These are phyloP conservation scores for Spea bombifrons DNA, from an alignment of 2,113 vertebrate genomes.

Conservation along the genomic window DNA sequence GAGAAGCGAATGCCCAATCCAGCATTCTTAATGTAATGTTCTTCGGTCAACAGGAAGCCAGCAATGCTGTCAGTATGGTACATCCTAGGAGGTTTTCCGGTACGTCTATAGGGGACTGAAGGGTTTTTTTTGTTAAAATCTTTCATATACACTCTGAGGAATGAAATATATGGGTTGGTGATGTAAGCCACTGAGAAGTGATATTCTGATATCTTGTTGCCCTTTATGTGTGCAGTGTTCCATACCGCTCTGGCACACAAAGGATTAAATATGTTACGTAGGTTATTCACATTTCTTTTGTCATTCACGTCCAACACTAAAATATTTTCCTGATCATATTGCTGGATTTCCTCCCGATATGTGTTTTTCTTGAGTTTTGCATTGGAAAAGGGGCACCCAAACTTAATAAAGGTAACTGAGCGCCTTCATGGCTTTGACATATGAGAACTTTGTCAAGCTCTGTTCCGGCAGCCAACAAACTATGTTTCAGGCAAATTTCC, in stretches of 20 bases:
- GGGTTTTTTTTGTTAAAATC: too few species aligned
- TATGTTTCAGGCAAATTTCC: conserved; percentile 35
- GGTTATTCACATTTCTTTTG: conserved; percentile 2
- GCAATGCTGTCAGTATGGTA: too few species aligned
- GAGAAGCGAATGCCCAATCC: too few species aligned
- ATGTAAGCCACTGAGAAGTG: too few species aligned
- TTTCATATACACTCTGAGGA: too few species aligned
- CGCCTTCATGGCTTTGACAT: conserved; percentile 25
- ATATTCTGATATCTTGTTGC: too few species aligned
- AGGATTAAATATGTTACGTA: neutral
- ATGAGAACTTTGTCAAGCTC: conserved; percentile 40
- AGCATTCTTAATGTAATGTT: too few species aligned
- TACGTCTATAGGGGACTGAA: too few species aligned
- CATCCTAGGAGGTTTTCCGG: too few species aligned
- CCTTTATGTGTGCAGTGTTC: too few species aligned
- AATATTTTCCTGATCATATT: conserved; percentile 19
- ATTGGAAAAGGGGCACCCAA: conserved; percentile 25
- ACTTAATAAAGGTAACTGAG: conserved; percentile 34
- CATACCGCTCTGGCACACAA: neutral
- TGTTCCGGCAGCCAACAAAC: conserved; percentile 37
- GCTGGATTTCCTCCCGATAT: conserved; percentile 7
- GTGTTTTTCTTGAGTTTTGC: conserved; percentile 24
- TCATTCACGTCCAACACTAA: neutral
- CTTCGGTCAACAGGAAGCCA: too few species aligned
- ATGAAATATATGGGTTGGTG: too few species aligned